Evolutionary conservation across 53 echinoderm and acorn worm genomes (phyloP), one percentile per base, ranked within the genome.

Genomic region (Luidia sarsii): DNA sequence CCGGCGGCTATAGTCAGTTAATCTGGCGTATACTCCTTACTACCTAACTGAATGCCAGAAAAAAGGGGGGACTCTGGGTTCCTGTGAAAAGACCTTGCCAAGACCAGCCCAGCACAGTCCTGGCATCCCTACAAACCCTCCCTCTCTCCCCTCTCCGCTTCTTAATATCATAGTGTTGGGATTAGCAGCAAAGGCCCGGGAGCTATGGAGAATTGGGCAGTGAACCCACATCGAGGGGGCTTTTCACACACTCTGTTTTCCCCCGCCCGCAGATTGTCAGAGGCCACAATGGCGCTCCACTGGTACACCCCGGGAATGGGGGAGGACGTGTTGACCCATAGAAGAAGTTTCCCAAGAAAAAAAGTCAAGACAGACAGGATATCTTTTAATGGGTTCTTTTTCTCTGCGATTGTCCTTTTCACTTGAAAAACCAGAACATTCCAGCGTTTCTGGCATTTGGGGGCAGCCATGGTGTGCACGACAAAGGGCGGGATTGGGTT

Each of bases 131-230:
- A 74, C 57, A 77, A 61, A 61, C 36, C 61, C 60, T 19, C 56
- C 59, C 45, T 61, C n/a, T n/a, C n/a, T n/a, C n/a, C n/a, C n/a
- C n/a, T n/a, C n/a, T n/a, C n/a, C n/a, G n/a, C n/a, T n/a, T n/a
- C 56, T 56, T 72, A 53, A 71, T 56, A 71, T 71, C 71, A 71
- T 11, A 71, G 71, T 71, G 72, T 72, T 72, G 35, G 72, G 72
- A 55, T 72, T 72, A 72, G 72, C 55, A 54, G 61, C 46, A 45
- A 43, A 32, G 61, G 77, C 77, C 77, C 23, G 13, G n/a, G 48
- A 77, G 77, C 77, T 77, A 77, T 30, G 28, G 41, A 29, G 39
- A 43, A 56, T 46, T 77, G 77, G 77, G 61, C 61, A 61, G 59
- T 77, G 61, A 77, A 59, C 61, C 61, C 62, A 45, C n/a, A n/a